Evolutionary conservation across 2,888 invertebrate species (phyloP).

Genomic region (Ethmia dodecea): DNA sequence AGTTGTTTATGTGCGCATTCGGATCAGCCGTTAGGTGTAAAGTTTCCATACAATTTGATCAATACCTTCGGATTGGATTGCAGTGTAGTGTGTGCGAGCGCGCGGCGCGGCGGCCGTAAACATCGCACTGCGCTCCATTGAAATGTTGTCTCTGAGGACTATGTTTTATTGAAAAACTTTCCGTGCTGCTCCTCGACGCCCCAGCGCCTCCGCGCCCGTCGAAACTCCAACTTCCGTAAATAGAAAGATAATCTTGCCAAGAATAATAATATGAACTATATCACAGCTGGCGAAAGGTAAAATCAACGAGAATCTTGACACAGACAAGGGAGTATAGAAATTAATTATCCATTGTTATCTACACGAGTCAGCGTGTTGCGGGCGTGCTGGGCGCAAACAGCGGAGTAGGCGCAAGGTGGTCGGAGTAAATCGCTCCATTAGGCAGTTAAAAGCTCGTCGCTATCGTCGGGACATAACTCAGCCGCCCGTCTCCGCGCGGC

Average conservation of each 20-base stretch:
- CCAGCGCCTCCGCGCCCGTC: conserved; percentile 30
- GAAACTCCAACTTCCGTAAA: conserved; percentile 12
- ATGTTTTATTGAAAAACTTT: conserved; percentile 74
- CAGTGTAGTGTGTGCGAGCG: conserved; percentile 41
- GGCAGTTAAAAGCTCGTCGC: conserved; percentile 77
- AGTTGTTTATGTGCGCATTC: too few species aligned
- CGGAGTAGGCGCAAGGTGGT: conserved; percentile 64
- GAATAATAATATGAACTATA: conserved; percentile 7
- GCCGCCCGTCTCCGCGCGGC: conserved; percentile 71
- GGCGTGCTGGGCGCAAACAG: conserved; percentile 50
- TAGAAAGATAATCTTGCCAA: conserved; percentile 9
- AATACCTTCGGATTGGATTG: conserved; percentile 55
- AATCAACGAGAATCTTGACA: conserved; percentile 12
- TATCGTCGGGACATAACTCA: conserved; percentile 75
- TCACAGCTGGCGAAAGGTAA: conserved; percentile 4
- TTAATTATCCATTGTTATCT: conserved; percentile 16
- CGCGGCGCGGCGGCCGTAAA: conserved; percentile 49
- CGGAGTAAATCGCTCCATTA: conserved; percentile 75
- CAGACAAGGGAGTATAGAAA: conserved; percentile 12
- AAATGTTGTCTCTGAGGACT: conserved; percentile 68
- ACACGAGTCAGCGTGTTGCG: conserved; percentile 18
- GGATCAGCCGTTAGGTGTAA: too few species aligned
- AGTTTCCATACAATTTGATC: conserved; percentile 48
- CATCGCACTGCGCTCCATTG: conserved; percentile 60
- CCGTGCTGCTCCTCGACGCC: conserved; percentile 40